Evolutionary conservation across 2,888 invertebrate species (phyloP), one percentile per base, ranked within the genome.

Genomic region (Drosophila acutilabella): DNA sequence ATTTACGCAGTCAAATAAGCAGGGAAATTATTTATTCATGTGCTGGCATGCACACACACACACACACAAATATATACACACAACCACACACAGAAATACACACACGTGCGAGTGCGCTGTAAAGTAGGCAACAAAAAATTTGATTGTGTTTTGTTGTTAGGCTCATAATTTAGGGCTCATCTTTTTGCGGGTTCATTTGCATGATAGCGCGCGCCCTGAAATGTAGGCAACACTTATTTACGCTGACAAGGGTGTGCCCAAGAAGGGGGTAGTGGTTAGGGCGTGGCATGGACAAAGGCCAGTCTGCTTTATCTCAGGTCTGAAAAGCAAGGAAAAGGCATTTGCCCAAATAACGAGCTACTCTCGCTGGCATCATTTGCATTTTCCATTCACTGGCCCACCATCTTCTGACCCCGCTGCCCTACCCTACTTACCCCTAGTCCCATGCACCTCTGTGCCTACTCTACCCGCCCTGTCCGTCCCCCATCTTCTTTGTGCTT

Each of bases 21-120:
- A 53, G 18, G 18, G 47, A 62, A 74, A 74, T 83, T 83, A 80
- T 88, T 86, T 80, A 82, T 88, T 69, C 73, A 86, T 85, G 64
- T 71, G 50, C 41, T 51, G 7, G 65, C 7, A 26, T 0, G 7
- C 6, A 2, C 26, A 1, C 6, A 45, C 65, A 56, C 50, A 40
- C 38, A 45, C 41, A 7, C 33, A 45, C 54, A 14, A 40, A n/a
- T n/a, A n/a, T n/a, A n/a, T 54, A 23, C 33, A 57, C 44, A 48
- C n/a, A 20, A 41, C 41, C 14, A 41, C 30, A 26, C 47, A 30
- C 50, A 50, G 13, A 23, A 23, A 26, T 38, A 20, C 36, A 20
- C 16, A 26, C 18, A 45, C 33, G 42, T 30, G 41, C 14, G n/a
- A 13, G 30, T 30, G 47, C 48, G 48, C 54, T 50, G 38, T 40